A percentile compares a stretch with the other conserved stretches of the same genome.
Conservation (phyloP, 2,113 vertebrate genomes). For the Corythoichthys haematopterus region DNA sequence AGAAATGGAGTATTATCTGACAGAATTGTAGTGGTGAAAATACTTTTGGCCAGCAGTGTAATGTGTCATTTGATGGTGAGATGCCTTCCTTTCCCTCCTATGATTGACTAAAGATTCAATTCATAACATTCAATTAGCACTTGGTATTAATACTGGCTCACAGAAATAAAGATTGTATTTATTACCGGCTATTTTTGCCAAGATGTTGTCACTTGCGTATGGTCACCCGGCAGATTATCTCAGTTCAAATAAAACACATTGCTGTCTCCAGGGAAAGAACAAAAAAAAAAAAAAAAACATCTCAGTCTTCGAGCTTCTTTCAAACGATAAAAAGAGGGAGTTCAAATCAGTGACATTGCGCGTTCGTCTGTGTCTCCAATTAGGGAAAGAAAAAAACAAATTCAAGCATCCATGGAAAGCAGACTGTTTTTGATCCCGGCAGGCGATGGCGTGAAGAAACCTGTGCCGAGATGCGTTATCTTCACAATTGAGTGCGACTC, state of each 20-base stretch:
- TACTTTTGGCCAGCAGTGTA: no score
- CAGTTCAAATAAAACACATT: slow-evolving; percentile 10
- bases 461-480: slow-evolving; percentile 45
- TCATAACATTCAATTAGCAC: slow-evolving; percentile 52
- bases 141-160: slow-evolving; percentile 39
- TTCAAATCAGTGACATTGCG: slow-evolving; percentile 50
- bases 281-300: slow-evolving; percentile 16
- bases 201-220: slow-evolving; percentile 34
- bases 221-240: slow-evolving; percentile 45
- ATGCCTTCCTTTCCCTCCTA: slow-evolving; percentile 11
- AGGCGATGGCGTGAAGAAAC: slow-evolving; percentile 36
- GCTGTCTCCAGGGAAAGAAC: slow-evolving; percentile 30
- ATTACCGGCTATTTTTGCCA: slow-evolving; percentile 32
- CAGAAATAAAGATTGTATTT: slow-evolving; percentile 51
- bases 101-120: slow-evolving; percentile 47
- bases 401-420: slow-evolving; percentile 31
- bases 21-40: no score
- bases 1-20: no score
- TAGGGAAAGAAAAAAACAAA: slow-evolving; percentile 66
- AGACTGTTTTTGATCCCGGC: slow-evolving; percentile 49
- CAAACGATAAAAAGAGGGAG: slow-evolving; percentile 24
- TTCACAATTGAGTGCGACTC: slow-evolving; percentile 39
- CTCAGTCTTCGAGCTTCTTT: slow-evolving; percentile 44
- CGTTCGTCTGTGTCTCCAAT: slow-evolving; percentile 59
- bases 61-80: neutral